Base-by-base conservation (phyloP, 2,113 vertebrate species). In the Carassius gibelio region DNA sequence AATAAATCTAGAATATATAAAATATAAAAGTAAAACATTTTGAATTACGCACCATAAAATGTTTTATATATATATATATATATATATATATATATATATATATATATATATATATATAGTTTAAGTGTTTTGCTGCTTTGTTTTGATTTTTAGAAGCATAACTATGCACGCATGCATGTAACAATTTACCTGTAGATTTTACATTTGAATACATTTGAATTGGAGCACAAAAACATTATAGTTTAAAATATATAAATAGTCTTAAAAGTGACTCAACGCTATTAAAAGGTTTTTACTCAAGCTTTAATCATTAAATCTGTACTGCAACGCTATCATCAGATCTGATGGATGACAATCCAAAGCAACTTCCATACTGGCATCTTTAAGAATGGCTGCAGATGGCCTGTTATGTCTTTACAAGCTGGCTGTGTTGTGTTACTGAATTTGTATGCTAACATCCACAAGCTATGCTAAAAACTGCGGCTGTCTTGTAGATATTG, bases 381-480 rank as follows among this genome's bases (percentile, higher is more conserved):
- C 30, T 30, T 11, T 21, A 36, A 34, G 30, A 15, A 23, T 76
- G 74, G n/a, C n/a, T 52, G 42, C 38, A 38, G 42, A 13, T 45
- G 62, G 79, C 79, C 79, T 81, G 26, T 52, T 52, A 66, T 21
- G 79, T 68, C 9, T 69, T 81, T 69, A 66, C 50, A 26, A 66
- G 38, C 42, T 81, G 61, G 23, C 4, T 66, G 13, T 4, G 38
- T 1, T 42, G 8, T 17, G 38, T 81, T 0, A 13, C 42, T 19
- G 19, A 45, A 38, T 38, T 59, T 15, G 34, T 69, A 66, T 50
- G 62, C 61, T 52, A 81, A 69, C 79, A 81, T 14, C 79, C 14
- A 7, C 62, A 81, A 68, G 45, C 62, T 52, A 50, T 23, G 45
- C 5, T 50, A 17, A 30, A 68, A 52, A 21, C 23, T 7, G 23